Evolutionary conservation across 2,113 vertebrate genomes (phyloP).

Genomic region (Suricata suricatta): DNA sequence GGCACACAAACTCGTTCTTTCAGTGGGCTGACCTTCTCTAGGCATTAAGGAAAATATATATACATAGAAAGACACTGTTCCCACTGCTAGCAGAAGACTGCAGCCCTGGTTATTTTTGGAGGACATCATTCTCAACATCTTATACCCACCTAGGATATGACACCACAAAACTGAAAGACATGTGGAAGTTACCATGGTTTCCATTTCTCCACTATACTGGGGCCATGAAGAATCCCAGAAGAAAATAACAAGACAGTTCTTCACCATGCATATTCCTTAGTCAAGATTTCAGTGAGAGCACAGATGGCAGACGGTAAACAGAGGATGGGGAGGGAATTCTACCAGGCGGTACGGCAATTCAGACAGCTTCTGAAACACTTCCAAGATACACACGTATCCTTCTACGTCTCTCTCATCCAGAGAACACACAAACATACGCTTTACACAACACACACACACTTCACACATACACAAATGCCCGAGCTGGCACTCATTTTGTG

Average conservation of each 20-base stretch:
- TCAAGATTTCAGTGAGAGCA: conserved; percentile 10
- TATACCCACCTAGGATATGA: background rate
- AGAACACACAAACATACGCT: background rate
- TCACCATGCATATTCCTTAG: background rate
- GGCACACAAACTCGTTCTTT: background rate
- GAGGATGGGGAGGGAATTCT: background rate
- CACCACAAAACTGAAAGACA: background rate
- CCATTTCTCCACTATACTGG: background rate
- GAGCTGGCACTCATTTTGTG: background rate
- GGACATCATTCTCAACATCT: background rate
- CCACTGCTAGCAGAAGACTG: background rate
- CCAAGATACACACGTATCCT: background rate
- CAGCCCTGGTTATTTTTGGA: background rate
- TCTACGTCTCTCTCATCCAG: background rate
- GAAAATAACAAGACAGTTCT: background rate
- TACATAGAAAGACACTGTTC: background rate
- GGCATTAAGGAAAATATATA: background rate
- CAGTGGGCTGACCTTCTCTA: background rate
- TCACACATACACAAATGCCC: background rate
- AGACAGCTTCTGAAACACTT: conserved; percentile 10
- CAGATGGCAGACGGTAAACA: conserved; percentile 12
- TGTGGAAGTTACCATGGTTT: background rate
- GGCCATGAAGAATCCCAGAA: background rate
- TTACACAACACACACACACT: background rate
- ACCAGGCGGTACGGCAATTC: background rate